Evolutionary conservation across 1,140 invertebrate genomes (phyloP), one percentile per base, ranked within the genome.

Genomic region (Pantala flavescens): DNA sequence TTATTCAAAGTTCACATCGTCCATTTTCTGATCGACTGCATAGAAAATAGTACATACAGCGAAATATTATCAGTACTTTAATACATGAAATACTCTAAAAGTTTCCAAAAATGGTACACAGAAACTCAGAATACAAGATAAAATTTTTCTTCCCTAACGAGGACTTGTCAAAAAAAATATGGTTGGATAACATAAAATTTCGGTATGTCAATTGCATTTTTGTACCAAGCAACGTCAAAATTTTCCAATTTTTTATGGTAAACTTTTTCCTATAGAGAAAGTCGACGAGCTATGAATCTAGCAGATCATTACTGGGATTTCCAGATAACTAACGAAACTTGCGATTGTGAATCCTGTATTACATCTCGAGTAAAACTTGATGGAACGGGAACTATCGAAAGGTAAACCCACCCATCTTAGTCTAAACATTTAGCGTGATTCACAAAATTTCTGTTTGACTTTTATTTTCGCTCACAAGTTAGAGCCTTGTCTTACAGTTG

Each of bases 261-360:
- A 63, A 19, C 49, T 19, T 63, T 63, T 63, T 63, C 49, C 49
- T 21, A 5, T 21, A 63, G 49, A 63, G 49, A 63, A 63, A 63
- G 16, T 63, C 49, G 49, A 12, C 49, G 49, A 63, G 49, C 49
- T 3, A 63, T 63, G 49, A 63, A 63, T 63, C 12, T 63, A 63
- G 49, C 49, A 19, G 49, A 63, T 63, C 49, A 63, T 63, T 63
- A 63, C n/a, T 63, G 49, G 49, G 49, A 63, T 63, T 63, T 63
- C n/a, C 49, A 63, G n/a, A 63, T 21, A 21, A 7, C 49, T 63
- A 63, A 14, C n/a, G 49, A 63, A 5, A 21, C 49, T 19, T 63
- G 49, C n/a, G 49, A 21, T 21, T 63, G 49, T 63, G 49, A 63
- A 63, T 3, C 14, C 14, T 63, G 49, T 63, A 1, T 63, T 16